Conservation (phyloP, 92 coral and sea anemone genomes). For the Montipora capitata region DNA sequence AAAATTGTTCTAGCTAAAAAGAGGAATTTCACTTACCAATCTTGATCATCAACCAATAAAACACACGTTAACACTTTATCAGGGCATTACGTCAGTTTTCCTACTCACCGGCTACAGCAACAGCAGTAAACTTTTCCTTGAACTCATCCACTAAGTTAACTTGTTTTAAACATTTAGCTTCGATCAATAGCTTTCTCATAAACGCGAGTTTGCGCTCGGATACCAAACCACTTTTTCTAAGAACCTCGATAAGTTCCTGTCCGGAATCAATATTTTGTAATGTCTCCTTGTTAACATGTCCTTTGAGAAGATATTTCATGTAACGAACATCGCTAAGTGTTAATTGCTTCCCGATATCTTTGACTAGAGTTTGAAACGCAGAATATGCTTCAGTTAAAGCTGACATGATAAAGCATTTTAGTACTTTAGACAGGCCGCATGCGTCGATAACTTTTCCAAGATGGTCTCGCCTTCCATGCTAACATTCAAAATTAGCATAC, state of each 20-base stretch:
- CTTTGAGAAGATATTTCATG: conserved; percentile 90
- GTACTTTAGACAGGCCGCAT: not conserved
- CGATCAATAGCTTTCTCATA: conserved; percentile 90
- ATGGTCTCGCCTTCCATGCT: not conserved
- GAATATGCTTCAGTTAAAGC: conserved; percentile 46
- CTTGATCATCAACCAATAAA: too few species aligned
- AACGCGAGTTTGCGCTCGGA: conserved; percentile 89
- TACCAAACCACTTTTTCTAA: conserved; percentile 89
- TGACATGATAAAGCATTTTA: conserved; percentile 31
- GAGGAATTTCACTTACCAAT: too few species aligned
- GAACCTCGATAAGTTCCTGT: conserved; percentile 75
- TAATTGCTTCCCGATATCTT: conserved; percentile 79
- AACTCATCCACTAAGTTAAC: conserved; percentile 87
- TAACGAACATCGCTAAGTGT: conserved; percentile 76
- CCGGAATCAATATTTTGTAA: conserved; percentile 89
- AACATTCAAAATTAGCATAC: conserved; percentile 35
- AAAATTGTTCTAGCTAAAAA: not conserved
- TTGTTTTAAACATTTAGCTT: conserved; percentile 85
- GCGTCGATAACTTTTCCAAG: not conserved
- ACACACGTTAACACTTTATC: too few species aligned
- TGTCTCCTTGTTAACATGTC: conserved; percentile 92
- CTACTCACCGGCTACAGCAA: conserved; percentile 75
- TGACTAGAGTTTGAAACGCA: conserved; percentile 70
- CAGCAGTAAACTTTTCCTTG: conserved; percentile 73
- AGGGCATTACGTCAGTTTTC: not conserved